Evolutionary conservation across 2,113 vertebrate species (phyloP), one percentile per base, ranked within the genome.

Genomic region (Chrysochloris asiatica): DNA sequence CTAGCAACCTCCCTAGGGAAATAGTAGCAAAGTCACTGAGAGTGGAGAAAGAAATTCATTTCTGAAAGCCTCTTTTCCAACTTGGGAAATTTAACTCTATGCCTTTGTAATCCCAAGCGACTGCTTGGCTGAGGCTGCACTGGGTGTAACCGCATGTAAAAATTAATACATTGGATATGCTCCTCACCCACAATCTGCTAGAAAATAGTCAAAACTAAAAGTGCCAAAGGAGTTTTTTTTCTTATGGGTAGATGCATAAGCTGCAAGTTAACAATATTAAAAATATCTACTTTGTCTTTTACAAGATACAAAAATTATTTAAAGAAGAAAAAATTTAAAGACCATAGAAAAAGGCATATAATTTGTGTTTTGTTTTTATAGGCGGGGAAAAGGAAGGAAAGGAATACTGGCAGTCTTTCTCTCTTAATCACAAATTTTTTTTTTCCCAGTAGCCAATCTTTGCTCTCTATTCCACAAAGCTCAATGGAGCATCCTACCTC

Each of bases 1-100:
- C 93, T 87, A 90, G 72, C 73, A 88, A 90, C 83, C 48, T 96
- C 96, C 86, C 95, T 80, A 84, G 95, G 93, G 95, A 95, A 94
- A 95, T 71, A 14, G 92, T 22, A 86, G 83, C 75, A 81, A 83
- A 95, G 90, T 93, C 93, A 95, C 80, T 95, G 77, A 90, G 83
- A 94, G 63, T 85, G 33, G 71, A 94, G 86, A 67, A 6, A 90
- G 61, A 95, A 91, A 96, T 82, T 94, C 89, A 86, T 95, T 96
- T 94, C 92, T 94, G 88, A 95, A 92, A 94, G 73, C 84, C 52
- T 80, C 81, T 83, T 95, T 93, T 87, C 93, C 88, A 95, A 94
- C 85, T 82, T 92, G 93, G 93, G 94, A 95, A 96, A 95, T 96
- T 89, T 92, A 90, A 93, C 88, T 93, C 90, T 65, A 78, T 69